Evolutionary conservation across 2,888 invertebrate genomes (phyloP), one percentile per base, ranked within the genome.

Genomic region (Dermolepida albohirtum): DNA sequence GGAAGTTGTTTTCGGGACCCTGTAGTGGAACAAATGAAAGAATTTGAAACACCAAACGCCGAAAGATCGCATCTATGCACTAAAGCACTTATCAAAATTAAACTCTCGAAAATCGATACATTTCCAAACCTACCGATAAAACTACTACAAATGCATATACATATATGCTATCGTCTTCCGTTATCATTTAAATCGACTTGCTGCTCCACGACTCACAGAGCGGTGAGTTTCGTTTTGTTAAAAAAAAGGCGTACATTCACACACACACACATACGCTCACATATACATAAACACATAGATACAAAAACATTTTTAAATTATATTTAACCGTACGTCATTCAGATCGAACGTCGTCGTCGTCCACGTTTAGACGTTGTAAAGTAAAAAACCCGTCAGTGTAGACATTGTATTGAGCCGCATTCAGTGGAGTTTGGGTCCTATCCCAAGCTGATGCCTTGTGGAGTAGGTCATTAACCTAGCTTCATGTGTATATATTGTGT

Each of bases 391-490:
- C 41, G 57, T 51, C 65, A 34, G 52, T 44, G 64, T 59, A 68
- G 64, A 68, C 68, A 68, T 68, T 71, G 68, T 73, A 72, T 72
- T 73, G 72, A 72, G 73, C 73, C 65, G 70, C 69, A 73, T 67
- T 71, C 71, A 70, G 70, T 70, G 43, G 70, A 74, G 74, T 74
- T 74, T 74, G 70, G 74, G 72, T 79, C 82, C 82, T 82, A 82
- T 82, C 82, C 80, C 80, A 82, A 82, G 80, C 80, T 73, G 75
- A 74, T 78, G 77, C 74, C 74, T 73, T 78, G 76, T 78, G 75
- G 79, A 79, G 76, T 78, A 79, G 80, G 81, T 81, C 81, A 75
- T 80, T 81, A 78, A 81, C 81, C 81, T 78, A 78, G 78, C 75
- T 77, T 79, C 79, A 78, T 77, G 75, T 77, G 75, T 74, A 73